phyloP scores from a whole-genome alignment of 2,888 invertebrate genomes.

The Hypercompe scribonia region DNA sequence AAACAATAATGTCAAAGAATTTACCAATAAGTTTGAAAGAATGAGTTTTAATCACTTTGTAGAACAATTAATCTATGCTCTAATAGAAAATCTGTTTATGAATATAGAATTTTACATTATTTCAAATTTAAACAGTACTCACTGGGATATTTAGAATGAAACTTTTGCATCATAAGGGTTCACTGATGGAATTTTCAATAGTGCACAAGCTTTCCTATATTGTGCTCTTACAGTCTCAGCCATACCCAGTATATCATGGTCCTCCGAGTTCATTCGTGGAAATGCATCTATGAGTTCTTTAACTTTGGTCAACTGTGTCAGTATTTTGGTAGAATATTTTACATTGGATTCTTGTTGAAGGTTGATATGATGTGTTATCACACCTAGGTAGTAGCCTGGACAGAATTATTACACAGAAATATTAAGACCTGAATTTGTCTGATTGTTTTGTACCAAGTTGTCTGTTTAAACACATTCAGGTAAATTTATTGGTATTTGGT shows the following conservation, averaged over 20 bases:
- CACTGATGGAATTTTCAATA: conserved; percentile 87
- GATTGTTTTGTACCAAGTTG: no score
- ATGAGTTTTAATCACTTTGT: neutral
- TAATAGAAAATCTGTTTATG: neutral
- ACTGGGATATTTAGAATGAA: conserved; percentile 83
- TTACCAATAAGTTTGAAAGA: neutral
- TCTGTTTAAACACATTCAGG: no score
- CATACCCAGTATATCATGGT: conserved; percentile 88
- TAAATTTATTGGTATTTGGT: no score
- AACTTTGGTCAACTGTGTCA: conserved; percentile 85
- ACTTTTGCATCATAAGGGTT: conserved; percentile 87
- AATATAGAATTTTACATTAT: neutral
- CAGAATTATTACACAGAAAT: neutral
- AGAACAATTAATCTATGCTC: neutral
- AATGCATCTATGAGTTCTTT: conserved; percentile 87
- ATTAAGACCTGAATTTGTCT: no score
- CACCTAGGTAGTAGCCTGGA: conserved; percentile 89
- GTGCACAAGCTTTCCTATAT: conserved; percentile 89
- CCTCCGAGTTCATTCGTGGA: conserved; percentile 88
- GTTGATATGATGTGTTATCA: conserved; percentile 83
- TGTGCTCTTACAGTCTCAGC: conserved; percentile 89
- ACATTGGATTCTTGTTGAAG: conserved; percentile 57
- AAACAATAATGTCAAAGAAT: neutral
- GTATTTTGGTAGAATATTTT: conserved; percentile 84
- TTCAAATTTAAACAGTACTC: neutral